Base-by-base conservation (phyloP, 2,113 vertebrate species). In the Pluvialis apricaria region DNA sequence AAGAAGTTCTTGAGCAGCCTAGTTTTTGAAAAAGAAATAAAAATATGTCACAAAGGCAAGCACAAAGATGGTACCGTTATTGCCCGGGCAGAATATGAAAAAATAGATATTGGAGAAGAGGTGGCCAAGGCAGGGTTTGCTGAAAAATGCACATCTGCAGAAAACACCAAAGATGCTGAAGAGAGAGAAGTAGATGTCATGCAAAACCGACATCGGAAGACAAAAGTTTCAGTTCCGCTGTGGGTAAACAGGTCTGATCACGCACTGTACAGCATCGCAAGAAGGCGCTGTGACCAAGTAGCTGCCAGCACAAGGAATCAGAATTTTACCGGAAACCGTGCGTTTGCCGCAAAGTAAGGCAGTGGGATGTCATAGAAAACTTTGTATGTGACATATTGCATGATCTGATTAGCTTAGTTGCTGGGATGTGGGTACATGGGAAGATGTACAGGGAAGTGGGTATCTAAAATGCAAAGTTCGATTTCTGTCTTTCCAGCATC, bases 111-210 rank as follows among this genome's bases (percentile, higher is more conserved):
- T 90, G 98, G 98, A 51, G 98, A 99, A 95, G 98, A 99, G 83
- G 96, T 99, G 49, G 95, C 94, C 78, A 98, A 98, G 71, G 98
- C 98, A 86, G 98, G 98, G 79, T 98, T 98, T 97, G 98, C 98
- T 83, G 97, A 97, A 95, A 96, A 96, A 69, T 96, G 40, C 69
- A 69, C 61, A 29, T 91, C 86, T n/a, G 28, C 80, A 49, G 82
- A 84, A 57, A 92, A 69, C 29, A 20, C 38, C 76, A 86, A 84
- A 22, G 25, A 31, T 47, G 34, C 4, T 3, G 85, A 97, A 29
- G 86, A 94, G 57, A 94, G 80, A 29, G 95, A 81, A 72, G n/a
- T 22, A 5, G 88, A 90, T 83, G 83, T 92, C 11, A 44, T 51
- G 61, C 93, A 83, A 12, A 82, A 92, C 51, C 90, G 94, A 5